Base-by-base conservation (phyloP, 2,888 invertebrate species). In the Allolobophora icterica region DNA sequence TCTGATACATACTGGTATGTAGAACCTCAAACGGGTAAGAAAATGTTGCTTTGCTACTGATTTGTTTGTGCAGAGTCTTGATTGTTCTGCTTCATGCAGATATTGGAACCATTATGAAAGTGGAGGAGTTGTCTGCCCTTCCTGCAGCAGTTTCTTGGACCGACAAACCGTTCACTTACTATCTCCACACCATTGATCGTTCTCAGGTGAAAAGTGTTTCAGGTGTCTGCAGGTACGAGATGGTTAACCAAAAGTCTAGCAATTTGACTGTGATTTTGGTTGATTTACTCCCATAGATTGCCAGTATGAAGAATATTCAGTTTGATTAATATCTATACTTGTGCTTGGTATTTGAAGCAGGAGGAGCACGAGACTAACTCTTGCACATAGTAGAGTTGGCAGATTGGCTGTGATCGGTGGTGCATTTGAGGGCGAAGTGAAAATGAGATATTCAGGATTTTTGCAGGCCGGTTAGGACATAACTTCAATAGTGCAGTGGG, bases 71-170 rank as follows among this genome's bases (percentile, higher is more conserved):
- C n/a, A 30, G 6, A 30, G 0, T 52, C 52, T 71, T 71, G 71
- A n/a, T 87, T 35, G 35, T 34, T 87, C 24, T 38, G 19, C 17
- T 87, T 34, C 34, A 15, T 38, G 38, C 95, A 97, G 97, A 99
- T 96, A 98, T 99, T 95, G 99, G 99, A 93, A 98, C 99, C 93
- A 99, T 99, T 94, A 98, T 99, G 98, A 98, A 99, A 95, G 98
- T 99, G 84, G 97, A 97, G 93, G 99, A 99, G 96, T 97, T 99
- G 97, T 97, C 98, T 93, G 98, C 99, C 33, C 96, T 99, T 92
- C 97, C 97, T 95, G 98, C 98, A 93, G 98, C 99, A n/a, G 99
- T 99, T 92, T 99, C 99, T 34, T 99, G 99, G 99, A 99, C 99
- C 92, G 98, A 98, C 93, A 99, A 98, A 96, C 98, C 99, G 91